These are phyloP conservation scores for Smutsia gigantea DNA, from an alignment of 2,797 vertebrate species.

Conservation along the genomic window DNA sequence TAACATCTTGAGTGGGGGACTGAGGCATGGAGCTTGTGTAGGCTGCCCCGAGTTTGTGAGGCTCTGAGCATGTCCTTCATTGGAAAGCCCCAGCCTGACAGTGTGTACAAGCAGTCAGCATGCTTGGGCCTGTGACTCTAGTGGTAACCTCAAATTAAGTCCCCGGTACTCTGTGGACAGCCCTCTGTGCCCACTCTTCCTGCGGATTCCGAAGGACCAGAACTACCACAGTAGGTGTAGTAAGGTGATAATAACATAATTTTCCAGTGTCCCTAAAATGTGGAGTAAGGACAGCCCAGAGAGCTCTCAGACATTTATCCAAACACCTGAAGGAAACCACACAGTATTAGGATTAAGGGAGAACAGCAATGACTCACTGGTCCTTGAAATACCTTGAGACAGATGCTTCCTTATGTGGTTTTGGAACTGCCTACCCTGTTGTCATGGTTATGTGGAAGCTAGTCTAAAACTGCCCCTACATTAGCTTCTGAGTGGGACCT, in stretches of 20 bases:
- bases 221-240: neutral
- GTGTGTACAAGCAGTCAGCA: fast-evolving
- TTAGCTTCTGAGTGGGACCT: neutral
- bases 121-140: neutral
- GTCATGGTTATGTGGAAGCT: neutral
- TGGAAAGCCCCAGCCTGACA: neutral
- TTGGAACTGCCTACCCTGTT: neutral
- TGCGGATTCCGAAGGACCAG: neutral
- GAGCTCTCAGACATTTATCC: neutral
- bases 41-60: neutral
- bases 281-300: neutral
- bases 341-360: neutral
- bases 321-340: neutral
- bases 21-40: neutral
- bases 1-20: slow-evolving; percentile 67
- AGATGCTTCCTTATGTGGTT: neutral
- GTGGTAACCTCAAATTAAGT: neutral
- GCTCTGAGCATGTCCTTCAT: neutral
- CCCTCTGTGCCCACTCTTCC: neutral
- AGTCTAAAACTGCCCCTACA: neutral
- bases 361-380: neutral
- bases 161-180: no score
- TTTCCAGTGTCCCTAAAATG: neutral
- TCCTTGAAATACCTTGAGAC: neutral
- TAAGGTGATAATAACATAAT: neutral